Percentiles rank a stretch among this genome's conserved stretches.
Conservation (phyloP, 1,140 invertebrate genomes). For the Eumeta japonica region DNA sequence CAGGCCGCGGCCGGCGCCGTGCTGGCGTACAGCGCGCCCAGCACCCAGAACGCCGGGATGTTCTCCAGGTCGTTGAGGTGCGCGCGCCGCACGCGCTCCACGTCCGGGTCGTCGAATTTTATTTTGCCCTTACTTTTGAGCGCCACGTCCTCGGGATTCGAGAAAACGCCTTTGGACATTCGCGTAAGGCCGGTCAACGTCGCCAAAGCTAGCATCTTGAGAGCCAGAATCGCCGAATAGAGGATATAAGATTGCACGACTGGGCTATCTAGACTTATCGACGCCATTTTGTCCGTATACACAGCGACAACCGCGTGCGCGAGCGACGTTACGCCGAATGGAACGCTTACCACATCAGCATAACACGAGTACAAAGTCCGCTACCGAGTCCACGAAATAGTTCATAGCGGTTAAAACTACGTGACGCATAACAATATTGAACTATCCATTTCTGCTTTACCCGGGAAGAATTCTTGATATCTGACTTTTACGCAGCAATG, state of each 20-base stretch:
- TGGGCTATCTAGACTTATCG: constrained; percentile 31
- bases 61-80: constrained; percentile 78
- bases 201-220: constrained; percentile 57
- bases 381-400: too few species aligned
- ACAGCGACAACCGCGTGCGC: too few species aligned
- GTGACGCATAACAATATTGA: too few species aligned
- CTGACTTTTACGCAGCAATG: too few species aligned
- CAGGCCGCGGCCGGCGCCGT: constrained; percentile 57
- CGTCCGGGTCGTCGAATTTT: constrained; percentile 51
- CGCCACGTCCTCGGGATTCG: constrained; percentile 41
- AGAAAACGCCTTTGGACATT: constrained; percentile 30
- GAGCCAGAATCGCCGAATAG: constrained; percentile 53
- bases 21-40: constrained; percentile 63
- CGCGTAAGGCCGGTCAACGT: constrained; percentile 49
- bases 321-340: too few species aligned
- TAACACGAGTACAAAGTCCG: too few species aligned
- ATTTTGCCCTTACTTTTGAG: constrained; percentile 40
- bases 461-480: too few species aligned
- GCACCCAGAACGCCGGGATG: constrained; percentile 66
- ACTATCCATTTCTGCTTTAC: too few species aligned
- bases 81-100: constrained; percentile 61
- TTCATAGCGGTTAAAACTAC: too few species aligned
- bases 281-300: constrained; percentile 36
- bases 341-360: too few species aligned
- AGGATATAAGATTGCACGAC: constrained; percentile 53